phyloP scores from a whole-genome alignment of 2,888 invertebrate genomes.

The Scelioninae gen. 1 region DNA sequence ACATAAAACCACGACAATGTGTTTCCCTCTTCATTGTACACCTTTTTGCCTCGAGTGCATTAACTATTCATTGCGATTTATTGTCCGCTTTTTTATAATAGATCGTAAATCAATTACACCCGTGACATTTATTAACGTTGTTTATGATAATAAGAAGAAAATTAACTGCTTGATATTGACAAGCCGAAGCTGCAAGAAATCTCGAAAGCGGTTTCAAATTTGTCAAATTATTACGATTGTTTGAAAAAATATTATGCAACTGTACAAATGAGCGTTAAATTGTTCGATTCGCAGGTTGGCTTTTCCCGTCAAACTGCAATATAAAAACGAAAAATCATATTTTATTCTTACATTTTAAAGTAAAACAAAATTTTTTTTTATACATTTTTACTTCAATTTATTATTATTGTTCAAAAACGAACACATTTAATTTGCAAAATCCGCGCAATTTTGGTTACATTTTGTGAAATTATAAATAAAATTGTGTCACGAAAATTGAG shows the following conservation, averaged over 20 bases:
- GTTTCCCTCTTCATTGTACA: conserved; percentile 57
- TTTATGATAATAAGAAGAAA: conserved; percentile 70
- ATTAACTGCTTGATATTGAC: conserved; percentile 68
- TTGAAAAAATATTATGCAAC: conserved; percentile 40
- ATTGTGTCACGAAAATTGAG: no score
- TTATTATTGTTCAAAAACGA: no score
- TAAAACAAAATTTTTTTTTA: no score
- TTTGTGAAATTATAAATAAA: no score
- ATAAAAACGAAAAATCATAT: no score
- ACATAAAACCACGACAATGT: conserved; percentile 59
- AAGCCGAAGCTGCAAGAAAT: conserved; percentile 58
- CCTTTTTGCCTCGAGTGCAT: conserved; percentile 58
- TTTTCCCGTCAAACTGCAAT: neutral
- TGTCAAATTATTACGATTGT: conserved; percentile 68
- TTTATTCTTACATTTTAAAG: no score
- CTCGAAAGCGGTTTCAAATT: conserved; percentile 57
- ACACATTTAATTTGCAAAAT: no score
- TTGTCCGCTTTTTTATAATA: conserved; percentile 67
- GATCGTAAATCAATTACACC: conserved; percentile 68
- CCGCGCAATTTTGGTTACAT: no score
- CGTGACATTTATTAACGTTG: conserved; percentile 66
- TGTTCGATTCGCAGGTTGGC: conserved; percentile 8
- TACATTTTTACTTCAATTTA: no score
- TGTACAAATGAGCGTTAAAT: conserved; percentile 16
- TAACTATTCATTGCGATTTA: conserved; percentile 68